A percentile compares a stretch with the other conserved stretches of the same genome.
Evolutionary conservation across 2,888 invertebrate genomes (phyloP).

Genomic region (Apoderus coryli): DNA sequence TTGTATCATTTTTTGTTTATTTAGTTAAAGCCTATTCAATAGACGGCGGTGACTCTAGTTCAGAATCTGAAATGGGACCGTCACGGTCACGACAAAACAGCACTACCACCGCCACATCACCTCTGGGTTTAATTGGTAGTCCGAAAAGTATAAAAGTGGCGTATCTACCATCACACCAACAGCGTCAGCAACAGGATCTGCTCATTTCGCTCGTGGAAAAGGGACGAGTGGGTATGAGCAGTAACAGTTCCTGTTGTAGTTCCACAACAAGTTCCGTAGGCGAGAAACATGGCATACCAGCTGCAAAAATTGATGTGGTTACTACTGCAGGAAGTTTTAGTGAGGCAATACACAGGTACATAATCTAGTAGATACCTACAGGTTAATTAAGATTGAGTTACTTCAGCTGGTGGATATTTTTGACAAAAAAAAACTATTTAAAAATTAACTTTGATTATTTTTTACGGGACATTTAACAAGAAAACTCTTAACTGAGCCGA

Average conservation of each 20-base stretch:
- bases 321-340: background rate
- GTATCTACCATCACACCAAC: slow-evolving; percentile 16
- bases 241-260: slow-evolving; percentile 37
- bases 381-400: too few relatives aligned
- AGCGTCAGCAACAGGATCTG: slow-evolving; percentile 27
- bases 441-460: too few relatives aligned
- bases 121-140: slow-evolving; percentile 22
- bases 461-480: too few relatives aligned
- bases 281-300: slow-evolving; percentile 25
- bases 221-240: slow-evolving; percentile 34
- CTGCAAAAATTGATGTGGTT: background rate
- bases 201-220: slow-evolving; percentile 38
- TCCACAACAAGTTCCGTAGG: slow-evolving; percentile 41
- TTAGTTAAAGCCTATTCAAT: slow-evolving; percentile 46
- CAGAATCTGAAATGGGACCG: slow-evolving; percentile 55
- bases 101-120: slow-evolving; percentile 26
- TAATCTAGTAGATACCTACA: too few relatives aligned
- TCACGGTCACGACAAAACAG: slow-evolving; percentile 7
- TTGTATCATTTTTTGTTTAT: too few relatives aligned
- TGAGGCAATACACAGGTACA: too few relatives aligned
- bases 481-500: too few relatives aligned
- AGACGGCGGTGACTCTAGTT: slow-evolving; percentile 51
- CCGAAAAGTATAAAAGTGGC: slow-evolving; percentile 29
- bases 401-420: too few relatives aligned
- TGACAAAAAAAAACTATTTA: too few relatives aligned